Evolutionary conservation across 2,113 vertebrate genomes (phyloP).

Genomic region (Fregata magnificens): DNA sequence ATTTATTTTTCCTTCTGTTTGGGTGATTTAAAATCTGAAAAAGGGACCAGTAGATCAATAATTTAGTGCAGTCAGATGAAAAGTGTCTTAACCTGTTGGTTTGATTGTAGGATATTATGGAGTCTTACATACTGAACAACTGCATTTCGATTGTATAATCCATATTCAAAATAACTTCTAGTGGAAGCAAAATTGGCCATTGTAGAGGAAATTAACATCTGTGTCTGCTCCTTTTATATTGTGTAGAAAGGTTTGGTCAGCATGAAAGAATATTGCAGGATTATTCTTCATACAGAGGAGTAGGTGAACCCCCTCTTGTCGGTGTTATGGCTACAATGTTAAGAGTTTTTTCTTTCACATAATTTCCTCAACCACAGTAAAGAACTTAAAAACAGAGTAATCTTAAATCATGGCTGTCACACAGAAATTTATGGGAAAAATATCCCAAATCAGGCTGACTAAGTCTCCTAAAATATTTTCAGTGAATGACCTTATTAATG

Average conservation of each 20-base stretch:
- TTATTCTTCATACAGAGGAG: neutral
- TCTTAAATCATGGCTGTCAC: neutral
- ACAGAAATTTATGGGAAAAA: neutral
- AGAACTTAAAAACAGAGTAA: neutral
- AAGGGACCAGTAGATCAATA: constrained; percentile 26
- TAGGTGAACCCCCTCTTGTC: neutral
- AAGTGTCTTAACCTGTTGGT: constrained; percentile 9
- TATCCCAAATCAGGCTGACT: neutral
- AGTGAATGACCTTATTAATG: neutral
- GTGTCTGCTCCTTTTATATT: neutral
- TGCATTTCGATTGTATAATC: neutral
- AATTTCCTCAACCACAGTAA: neutral
- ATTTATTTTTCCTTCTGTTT: constrained; percentile 33
- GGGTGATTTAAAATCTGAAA: constrained; percentile 5
- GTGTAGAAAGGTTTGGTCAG: neutral
- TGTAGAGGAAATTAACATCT: neutral
- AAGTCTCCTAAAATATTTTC: neutral
- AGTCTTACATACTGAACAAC: neutral
- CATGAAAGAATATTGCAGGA: neutral
- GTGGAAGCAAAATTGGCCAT: neutral
- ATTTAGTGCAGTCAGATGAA: constrained; percentile 31
- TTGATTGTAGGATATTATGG: neutral
- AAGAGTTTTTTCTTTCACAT: neutral
- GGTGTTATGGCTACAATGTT: neutral
- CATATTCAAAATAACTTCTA: neutral